Base-by-base conservation (phyloP, 2,888 invertebrate species). In the Elegia similella region DNA sequence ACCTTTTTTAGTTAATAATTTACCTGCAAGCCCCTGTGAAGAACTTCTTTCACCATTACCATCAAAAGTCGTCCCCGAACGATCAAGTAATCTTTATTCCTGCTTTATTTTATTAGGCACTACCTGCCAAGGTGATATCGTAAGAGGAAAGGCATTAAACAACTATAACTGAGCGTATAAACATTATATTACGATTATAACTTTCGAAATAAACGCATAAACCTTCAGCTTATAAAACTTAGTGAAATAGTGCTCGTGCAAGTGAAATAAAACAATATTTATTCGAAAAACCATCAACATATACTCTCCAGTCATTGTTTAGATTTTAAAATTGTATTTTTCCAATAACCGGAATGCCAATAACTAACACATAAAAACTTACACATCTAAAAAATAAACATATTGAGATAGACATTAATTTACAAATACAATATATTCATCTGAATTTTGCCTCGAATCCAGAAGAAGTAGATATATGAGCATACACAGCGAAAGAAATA, bases 171-270 rank as follows among this genome's bases (percentile, higher is more conserved):
- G 32, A 13, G 12, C 50, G 16, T 38, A 50, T 34, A 50, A 50
- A 50, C 5, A 32, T 17, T 34, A 17, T 50, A 34, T 34, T 50
- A 15, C 50, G 50, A 50, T 50, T 34, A 32, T 50, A 50, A 50
- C 34, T 50, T 50, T 34, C 17, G 38, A 15, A 34, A 34, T 12
- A 34, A 38, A 50, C 16, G 15, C 48, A 50, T 50, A 38, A 50
- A 50, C 50, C 50, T n/a, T 2, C 15, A 10, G 29, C 12, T 10
- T 50, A 34, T 16, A 50, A 2, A 50, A 34, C 16, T 8, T 1
- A 30, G 30, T 48, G 32, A 29, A 15, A 15, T 15, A 16, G 5
- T 32, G 10, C 32, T 7, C 6, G 50, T 3, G 17, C 1, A 34
- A 23, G 23, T 44, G 17, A 6, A 29, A 46, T 7, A 10, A 34